A percentile compares a stretch with the other conserved stretches of the same genome.
phyloP scores from a whole-genome alignment of 1,140 invertebrate species.

The Drosophila kohkoa region DNA sequence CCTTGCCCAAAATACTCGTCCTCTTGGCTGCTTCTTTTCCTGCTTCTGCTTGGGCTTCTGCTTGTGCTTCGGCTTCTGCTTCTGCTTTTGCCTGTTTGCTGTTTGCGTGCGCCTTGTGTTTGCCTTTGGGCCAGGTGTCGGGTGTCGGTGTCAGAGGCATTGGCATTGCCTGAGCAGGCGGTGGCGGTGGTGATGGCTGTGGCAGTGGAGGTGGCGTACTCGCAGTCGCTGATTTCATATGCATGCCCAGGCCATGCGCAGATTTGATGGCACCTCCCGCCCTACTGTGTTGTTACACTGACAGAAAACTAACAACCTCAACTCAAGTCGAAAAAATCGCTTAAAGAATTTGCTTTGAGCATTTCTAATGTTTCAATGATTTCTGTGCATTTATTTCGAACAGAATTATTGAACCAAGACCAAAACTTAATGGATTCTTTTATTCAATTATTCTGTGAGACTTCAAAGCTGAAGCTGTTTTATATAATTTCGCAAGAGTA shows the following conservation, averaged over 20 bases:
- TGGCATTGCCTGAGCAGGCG: too few relatives aligned
- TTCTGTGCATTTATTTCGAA: too few relatives aligned
- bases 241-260: constrained; percentile 47
- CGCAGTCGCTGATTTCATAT: constrained; percentile 47
- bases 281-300: too few relatives aligned
- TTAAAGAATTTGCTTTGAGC: too few relatives aligned
- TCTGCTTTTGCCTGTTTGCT: not conserved
- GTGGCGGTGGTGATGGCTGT: constrained; percentile 27
- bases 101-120: constrained; percentile 29
- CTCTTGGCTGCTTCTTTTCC: not conserved
- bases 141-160: constrained; percentile 20
- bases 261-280: constrained; percentile 44
- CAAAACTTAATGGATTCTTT: too few relatives aligned
- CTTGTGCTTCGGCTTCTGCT: not conserved
- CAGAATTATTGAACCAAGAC: too few relatives aligned
- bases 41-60: not conserved
- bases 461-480: too few relatives aligned
- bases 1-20: not conserved
- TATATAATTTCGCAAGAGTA: too few relatives aligned
- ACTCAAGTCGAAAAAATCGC: too few relatives aligned
- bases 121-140: constrained; percentile 48
- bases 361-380: too few relatives aligned
- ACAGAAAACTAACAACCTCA: too few relatives aligned
- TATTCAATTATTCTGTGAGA: too few relatives aligned
- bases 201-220: constrained; percentile 12